Evolutionary conservation across 1,140 invertebrate genomes (phyloP), one percentile per base, ranked within the genome.

Genomic region (Diprion similis): DNA sequence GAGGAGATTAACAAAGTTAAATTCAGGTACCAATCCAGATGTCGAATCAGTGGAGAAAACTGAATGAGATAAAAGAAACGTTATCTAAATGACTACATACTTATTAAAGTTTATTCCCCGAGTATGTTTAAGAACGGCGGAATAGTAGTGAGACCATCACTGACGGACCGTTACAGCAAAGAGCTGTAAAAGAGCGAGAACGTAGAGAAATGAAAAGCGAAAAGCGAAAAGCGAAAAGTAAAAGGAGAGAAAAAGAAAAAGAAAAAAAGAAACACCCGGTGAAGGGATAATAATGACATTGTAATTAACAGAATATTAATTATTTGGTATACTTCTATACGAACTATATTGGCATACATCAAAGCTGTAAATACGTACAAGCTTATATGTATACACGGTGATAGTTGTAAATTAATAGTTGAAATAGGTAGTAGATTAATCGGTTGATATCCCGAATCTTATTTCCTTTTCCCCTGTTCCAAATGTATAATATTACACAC

Each of bases 171-270:
- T 59, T 59, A 17, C 0, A 59, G 24, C 24, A 37, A 37, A 37
- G 24, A 37, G 24, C 24, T 37, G 24, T 37, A 6, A 37, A 37
- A 37, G 1, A 37, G 24, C 51, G n/a, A 59, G 51, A 9, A 8
- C 51, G 6, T 72, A 59, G 66, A 64, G 18, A 15, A 47, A 15
- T 18, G 46, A 10, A 19, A 17, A 7, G 4, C 17, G 8, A 19
- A 48, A 47, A 47, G n/a, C 10, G 15, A 19, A 70, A 46, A 10
- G 47, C 24, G 69, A 76, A 37, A 69, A 68, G 17, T 37, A 69
- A 70, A 68, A 59, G 10, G 59, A 59, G 10, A 68, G 37, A 68
- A 71, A 17, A 46, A 46, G 2, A 37, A 37, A 37, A 37, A 37
- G 0, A 37, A 37, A 37, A 6, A 37, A 37, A 37, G 6, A 37